Base-by-base conservation (phyloP, 2,797 vertebrate genomes). In the Microcaecilia unicolor region DNA sequence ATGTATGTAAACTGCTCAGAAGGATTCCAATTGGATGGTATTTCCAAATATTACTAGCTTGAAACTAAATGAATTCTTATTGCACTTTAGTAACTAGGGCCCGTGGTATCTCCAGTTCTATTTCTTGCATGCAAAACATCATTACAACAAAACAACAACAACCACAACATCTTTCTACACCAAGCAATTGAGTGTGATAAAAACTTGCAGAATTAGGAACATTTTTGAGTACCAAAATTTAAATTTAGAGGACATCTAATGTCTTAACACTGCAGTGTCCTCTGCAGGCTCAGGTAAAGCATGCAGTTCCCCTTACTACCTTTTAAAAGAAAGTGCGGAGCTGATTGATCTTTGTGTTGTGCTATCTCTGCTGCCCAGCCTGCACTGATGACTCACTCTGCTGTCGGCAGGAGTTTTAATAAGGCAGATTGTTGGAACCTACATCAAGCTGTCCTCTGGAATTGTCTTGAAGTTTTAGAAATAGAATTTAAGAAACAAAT, bases 381-480 rank as follows among this genome's bases (percentile, higher is more conserved):
- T 18, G 30, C 1, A 1, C 1, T 14, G 0, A 4, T 50, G 62
- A 44, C 41, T 46, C 58, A 33, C 19, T 43, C 35, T 10, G 0
- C 0, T 44, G 31, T 21, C 37, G 18, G 31, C 1, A 1, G 6
- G 13, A 27, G 29, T 28, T 41, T 13, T 43, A 22, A 35, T 40
- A 27, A 25, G 9, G 36, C 39, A 22, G 22, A 50, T 14, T 15
- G 18, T 23, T 25, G 37, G n/a, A n/a, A n/a, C n/a, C n/a, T 25
- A 3, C n/a, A 41, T 10, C 55, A 18, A 15, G 1, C 43, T 28
- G 33, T 32, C 29, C 48, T 45, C 50, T 26, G 33, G 28, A 27
- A 34, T 33, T 22, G 26, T 10, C 37, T 5, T 5, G 34, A 32
- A 49, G 46, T 55, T 53, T 24, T 40, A 31, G 39, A 48, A 48